These are phyloP conservation scores for human (Homo sapiens) DNA, from an alignment of 2,113 vertebrate genomes.

Conservation along the genomic window DNA sequence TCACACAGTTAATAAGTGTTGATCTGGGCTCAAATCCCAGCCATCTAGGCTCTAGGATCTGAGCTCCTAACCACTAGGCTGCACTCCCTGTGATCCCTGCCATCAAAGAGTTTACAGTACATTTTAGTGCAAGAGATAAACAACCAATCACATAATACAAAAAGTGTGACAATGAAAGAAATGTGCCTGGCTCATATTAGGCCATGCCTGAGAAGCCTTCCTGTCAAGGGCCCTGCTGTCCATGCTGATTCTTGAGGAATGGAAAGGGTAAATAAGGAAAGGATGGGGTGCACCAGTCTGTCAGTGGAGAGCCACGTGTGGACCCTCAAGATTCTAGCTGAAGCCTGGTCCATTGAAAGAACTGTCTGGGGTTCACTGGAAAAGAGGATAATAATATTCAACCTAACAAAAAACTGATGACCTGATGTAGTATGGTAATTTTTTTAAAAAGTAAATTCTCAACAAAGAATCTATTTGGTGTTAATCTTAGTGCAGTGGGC, in stretches of 20 bases:
- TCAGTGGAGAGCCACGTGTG: rapidly evolving
- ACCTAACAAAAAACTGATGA: not conserved
- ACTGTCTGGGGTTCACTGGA: not conserved
- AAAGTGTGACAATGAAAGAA: not conserved
- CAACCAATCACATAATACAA: not conserved
- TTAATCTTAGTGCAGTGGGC: not conserved
- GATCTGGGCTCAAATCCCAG: not conserved
- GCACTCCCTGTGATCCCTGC: not conserved
- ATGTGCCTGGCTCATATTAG: not conserved
- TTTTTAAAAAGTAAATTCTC: not conserved
- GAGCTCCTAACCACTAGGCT: not conserved
- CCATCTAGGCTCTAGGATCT: no score
- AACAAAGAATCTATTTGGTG: not conserved
- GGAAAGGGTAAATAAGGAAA: not conserved
- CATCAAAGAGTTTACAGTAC: not conserved
- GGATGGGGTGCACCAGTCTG: rapidly evolving
- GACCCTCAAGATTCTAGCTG: not conserved
- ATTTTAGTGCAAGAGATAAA: not conserved
- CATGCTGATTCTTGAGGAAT: not conserved
- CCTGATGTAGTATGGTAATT: not conserved
- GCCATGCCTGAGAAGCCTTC: not conserved
- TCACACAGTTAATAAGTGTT: not conserved
- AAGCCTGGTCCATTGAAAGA: not conserved
- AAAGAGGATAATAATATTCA: not conserved
- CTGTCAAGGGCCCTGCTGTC: not conserved